Base-by-base conservation (phyloP, 2,797 vertebrate species). In the Kryptolebias ocellatus region DNA sequence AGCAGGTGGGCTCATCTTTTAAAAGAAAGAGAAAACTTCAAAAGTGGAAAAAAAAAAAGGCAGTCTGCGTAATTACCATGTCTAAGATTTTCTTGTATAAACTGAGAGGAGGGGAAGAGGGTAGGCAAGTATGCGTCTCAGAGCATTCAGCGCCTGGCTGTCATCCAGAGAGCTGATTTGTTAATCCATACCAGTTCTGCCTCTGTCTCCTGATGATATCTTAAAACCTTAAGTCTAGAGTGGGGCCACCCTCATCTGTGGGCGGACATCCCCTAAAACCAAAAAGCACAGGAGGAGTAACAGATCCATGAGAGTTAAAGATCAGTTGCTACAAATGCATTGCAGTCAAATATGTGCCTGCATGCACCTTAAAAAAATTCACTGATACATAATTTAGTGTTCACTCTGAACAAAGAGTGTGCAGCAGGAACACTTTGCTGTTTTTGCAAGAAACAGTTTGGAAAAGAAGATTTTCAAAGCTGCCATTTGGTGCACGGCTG, bases 61-160 rank as follows among this genome's bases (percentile, higher is more conserved):
- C 55, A 55, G 56, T 67, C 72, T 54, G 12, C 83, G 84, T 84
- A 88, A 90, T 90, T 88, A 90, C 86, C 60, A 68, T 81, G 87
- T 87, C 84, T 83, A 47, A 75, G 44, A 54, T 63, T 49, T 72
- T 72, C 64, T 64, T n/a, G 59, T 72, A 76, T 61, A 72, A 83
- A 37, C 46, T 49, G 52, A 52, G 20, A 54, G 20, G 28, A 69
- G 58, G 60, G 6, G 27, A 9, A 37, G 46, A 29, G 37, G 46
- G 60, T n/a, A 15, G 39, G 16, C 53, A 45, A 60, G 61, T 69
- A 62, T 62, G 69, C 20, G 18, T 37, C 58, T 47, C 62, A 70
- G 7, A 28, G 24, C 45, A 56, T 63, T 76, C 60, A 52, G 60
- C 58, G 80, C 68, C 79, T 85, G 85, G 87, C 84, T 79, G 83